Evolutionary conservation across 2,113 vertebrate species (phyloP).

Genomic region (Plestiodon gilberti): DNA sequence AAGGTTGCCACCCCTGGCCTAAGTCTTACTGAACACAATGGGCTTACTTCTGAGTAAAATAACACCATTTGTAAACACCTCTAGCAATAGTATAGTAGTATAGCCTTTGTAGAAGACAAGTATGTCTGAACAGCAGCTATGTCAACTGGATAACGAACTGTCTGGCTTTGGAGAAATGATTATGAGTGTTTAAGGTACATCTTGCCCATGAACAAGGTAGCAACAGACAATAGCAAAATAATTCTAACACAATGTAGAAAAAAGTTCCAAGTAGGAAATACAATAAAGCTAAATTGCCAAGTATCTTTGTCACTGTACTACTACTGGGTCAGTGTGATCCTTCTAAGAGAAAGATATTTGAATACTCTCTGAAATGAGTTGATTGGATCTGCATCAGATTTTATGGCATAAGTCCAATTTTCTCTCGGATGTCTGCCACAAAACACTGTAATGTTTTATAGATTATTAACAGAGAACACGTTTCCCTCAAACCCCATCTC

Average conservation of each 20-base stretch:
- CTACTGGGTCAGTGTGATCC: not conserved
- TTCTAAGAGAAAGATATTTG: too few relatives aligned
- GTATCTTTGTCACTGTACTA: not conserved
- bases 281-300: not conserved
- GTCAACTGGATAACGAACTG: not conserved
- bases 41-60: too few relatives aligned
- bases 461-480: constrained; percentile 1
- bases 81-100: not conserved
- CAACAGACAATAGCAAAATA: not conserved
- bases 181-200: not conserved
- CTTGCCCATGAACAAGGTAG: not conserved
- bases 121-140: not conserved
- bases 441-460: not conserved
- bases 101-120: not conserved
- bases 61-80: not conserved
- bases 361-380: not conserved
- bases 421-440: not conserved
- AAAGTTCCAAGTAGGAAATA: not conserved
- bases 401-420: not conserved
- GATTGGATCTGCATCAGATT: constrained; percentile 7
- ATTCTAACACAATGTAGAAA: not conserved
- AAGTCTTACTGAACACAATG: too few relatives aligned
- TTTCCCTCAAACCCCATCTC: constrained; percentile 15
- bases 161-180: not conserved
- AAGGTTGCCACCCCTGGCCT: too few relatives aligned